Evolutionary conservation across 2,113 vertebrate genomes (phyloP), one percentile per base, ranked within the genome.

Genomic region (Illadopsis cleaveri): DNA sequence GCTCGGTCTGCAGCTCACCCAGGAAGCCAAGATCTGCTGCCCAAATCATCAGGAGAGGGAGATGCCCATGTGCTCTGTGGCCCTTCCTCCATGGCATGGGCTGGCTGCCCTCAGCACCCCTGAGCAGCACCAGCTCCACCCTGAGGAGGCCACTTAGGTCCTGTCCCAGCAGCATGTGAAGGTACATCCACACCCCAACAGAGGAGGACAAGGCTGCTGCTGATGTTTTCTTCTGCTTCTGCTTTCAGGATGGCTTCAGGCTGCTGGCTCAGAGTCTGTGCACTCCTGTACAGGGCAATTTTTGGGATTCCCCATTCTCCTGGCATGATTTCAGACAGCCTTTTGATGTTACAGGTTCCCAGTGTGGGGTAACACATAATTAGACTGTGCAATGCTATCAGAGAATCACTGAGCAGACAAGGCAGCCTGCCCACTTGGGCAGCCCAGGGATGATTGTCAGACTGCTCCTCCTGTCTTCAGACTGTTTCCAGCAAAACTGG

Each of bases 401-500:
- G 86, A 96, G 80, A 96, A 89, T 91, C 60, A 83, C 89, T 42
- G 78, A 96, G 94, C 70, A 93, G 68, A 61, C 56, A 57, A 80
- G 95, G 93, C 88, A 97, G 84, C 65, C 86, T 95, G 47, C 19
- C 62, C 82, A 75, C 80, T 92, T 92, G 50, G 93, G 89, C 89
- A 93, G 53, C 51, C 86, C 90, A 80, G 89, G 92, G 90, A 31
- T 91, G 91, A 84, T 89, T 82, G 80, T 92, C 71, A 91, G 42
- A 60, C 85, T 93, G 53, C 30, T 95, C 76, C 58, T 89, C 28
- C 3, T 73, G 87, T 79, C 92, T 97, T 92, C 83, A 82, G 37
- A 23, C 27, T 83, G 65, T 73, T 94, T 96, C 91, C 90, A 93
- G 11, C 79, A 94, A 93, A 94, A 84, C 72, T 96, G 90, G 47